Conservation (phyloP, 2,888 invertebrate genomes). For the Glaucopsyche alexis region DNA sequence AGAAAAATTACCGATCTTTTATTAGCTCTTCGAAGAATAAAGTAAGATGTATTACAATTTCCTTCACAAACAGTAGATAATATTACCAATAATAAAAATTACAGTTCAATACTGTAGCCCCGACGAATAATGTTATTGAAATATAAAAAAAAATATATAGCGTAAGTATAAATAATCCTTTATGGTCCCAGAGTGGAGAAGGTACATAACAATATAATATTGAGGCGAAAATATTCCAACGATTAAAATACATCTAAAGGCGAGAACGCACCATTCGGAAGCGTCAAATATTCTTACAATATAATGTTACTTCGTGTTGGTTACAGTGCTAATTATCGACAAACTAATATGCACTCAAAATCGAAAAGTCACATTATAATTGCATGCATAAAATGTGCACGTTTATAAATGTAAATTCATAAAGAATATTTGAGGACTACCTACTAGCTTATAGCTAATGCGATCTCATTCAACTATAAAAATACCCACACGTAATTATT, state of each 20-base stretch:
- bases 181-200: slow-evolving; percentile 26
- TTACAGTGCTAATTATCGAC: too few relatives aligned
- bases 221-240: slow-evolving; percentile 7
- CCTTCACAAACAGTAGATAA: too few relatives aligned
- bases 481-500: slow-evolving; percentile 9
- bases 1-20: too few relatives aligned
- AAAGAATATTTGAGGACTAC: not conserved
- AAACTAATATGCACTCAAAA: too few relatives aligned
- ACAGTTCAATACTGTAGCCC: not conserved
- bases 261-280: not conserved
- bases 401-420: too few relatives aligned
- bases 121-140: not conserved
- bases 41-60: too few relatives aligned
- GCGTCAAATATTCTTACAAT: too few relatives aligned
- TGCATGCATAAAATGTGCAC: too few relatives aligned
- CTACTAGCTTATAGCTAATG: not conserved
- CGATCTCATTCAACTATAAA: not conserved
- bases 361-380: too few relatives aligned
- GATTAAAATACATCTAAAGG: slow-evolving; percentile 3
- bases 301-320: too few relatives aligned
- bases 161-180: slow-evolving; percentile 9
- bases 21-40: too few relatives aligned
- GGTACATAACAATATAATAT: slow-evolving; percentile 15
- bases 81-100: too few relatives aligned
- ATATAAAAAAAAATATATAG: not conserved